Percentiles rank a stretch among this genome's conserved stretches.
Conservation (phyloP, 2,888 invertebrate genomes). For the Clepsis dumicolana region DNA sequence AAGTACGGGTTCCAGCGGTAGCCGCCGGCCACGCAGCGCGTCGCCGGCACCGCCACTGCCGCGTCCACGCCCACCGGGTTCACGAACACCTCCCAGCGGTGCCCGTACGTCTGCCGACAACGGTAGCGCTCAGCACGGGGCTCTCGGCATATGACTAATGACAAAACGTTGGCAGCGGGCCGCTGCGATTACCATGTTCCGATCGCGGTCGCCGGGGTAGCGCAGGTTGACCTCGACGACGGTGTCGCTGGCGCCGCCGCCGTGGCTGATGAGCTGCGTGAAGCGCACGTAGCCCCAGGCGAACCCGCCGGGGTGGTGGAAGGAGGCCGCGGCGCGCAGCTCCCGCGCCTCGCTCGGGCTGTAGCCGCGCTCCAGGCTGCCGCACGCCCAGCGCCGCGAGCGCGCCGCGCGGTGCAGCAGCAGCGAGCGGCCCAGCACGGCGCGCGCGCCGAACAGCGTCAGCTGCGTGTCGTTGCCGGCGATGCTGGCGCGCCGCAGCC, state of each 20-base stretch:
- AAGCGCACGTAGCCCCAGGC: slow-evolving; percentile 95
- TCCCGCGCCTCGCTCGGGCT: slow-evolving; percentile 95
- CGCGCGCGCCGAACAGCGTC: slow-evolving; percentile 92
- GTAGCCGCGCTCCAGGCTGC: slow-evolving; percentile 94
- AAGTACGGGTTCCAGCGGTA: slow-evolving; percentile 97
- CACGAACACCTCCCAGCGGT: slow-evolving; percentile 96
- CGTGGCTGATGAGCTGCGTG: slow-evolving; percentile 95
- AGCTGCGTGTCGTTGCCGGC: slow-evolving; percentile 93
- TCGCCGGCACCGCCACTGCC: slow-evolving; percentile 91
- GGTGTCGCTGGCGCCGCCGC: slow-evolving; percentile 95
- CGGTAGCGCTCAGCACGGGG: neutral
- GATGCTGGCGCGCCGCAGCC: slow-evolving; percentile 84
- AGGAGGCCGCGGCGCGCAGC: slow-evolving; percentile 94
- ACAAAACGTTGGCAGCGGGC: too few relatives aligned
- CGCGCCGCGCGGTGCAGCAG: slow-evolving; percentile 87
- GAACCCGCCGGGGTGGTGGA: slow-evolving; percentile 95
- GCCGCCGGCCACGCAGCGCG: slow-evolving; percentile 96
- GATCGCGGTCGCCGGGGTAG: slow-evolving; percentile 94
- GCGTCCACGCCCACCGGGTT: slow-evolving; percentile 97
- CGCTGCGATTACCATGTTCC: slow-evolving; percentile 88
- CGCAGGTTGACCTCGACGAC: slow-evolving; percentile 94
- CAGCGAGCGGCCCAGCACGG: slow-evolving; percentile 94
- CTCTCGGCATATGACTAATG: neutral
- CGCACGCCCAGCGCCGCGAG: slow-evolving; percentile 92
- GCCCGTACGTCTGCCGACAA: slow-evolving; percentile 89